Percentiles rank a stretch among this genome's conserved stretches.
Conservation (phyloP, 2,113 vertebrate species). For the Elachura formosa region DNA sequence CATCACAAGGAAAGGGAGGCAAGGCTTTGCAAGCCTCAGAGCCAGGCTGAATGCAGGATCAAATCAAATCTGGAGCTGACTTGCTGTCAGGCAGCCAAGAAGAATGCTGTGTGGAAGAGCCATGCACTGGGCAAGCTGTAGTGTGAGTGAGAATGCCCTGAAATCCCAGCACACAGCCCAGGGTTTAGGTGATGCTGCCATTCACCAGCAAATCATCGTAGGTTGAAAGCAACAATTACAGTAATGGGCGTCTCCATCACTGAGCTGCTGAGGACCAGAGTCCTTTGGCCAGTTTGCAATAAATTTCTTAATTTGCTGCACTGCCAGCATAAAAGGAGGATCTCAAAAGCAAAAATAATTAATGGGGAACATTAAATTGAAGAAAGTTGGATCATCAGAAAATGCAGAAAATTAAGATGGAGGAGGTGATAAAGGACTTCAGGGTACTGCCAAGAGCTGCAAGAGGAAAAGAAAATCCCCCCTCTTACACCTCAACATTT, state of each 20-base stretch:
- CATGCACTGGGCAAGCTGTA: rapidly evolving
- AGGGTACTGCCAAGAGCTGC: neutral
- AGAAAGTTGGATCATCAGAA: neutral
- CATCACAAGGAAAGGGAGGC: neutral
- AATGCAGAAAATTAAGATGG: neutral
- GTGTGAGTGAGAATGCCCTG: neutral
- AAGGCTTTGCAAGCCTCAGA: neutral
- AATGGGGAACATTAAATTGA: neutral
- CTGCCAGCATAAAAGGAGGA: neutral
- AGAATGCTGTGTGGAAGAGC: neutral
- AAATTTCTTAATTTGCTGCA: neutral
- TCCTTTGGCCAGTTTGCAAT: neutral
- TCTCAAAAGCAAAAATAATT: neutral
- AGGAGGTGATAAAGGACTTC: neutral
- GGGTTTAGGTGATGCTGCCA: neutral
- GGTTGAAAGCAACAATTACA: neutral
- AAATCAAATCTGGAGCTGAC: neutral
- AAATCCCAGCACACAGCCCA: neutral
- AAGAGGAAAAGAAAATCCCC: neutral
- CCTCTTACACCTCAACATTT: neutral
- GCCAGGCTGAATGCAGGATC: neutral
- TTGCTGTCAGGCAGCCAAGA: neutral
- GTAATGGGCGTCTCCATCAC: neutral
- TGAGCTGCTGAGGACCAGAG: neutral
- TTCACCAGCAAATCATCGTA: neutral